Base-by-base conservation (phyloP, 2,888 invertebrate genomes). In the Andrena trimmerana region DNA sequence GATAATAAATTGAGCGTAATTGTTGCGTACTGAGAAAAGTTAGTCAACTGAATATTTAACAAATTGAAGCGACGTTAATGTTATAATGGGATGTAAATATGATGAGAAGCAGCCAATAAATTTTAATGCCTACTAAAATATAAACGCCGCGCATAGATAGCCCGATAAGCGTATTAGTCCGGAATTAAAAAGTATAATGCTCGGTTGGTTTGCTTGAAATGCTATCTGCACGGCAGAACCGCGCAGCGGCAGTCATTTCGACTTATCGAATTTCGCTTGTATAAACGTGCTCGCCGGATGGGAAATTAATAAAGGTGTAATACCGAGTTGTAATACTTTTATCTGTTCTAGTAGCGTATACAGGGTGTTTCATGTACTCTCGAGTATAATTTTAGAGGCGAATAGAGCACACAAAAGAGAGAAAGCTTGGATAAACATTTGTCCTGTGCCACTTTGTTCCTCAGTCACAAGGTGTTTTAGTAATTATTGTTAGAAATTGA, bases 241-340 rank as follows among this genome's bases (percentile, higher is more conserved):
- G 20, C 7, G 29, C 79, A 57, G 6, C 8, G 16, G 54, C 42
- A 42, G 16, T 2, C 57, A 10, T 50, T 69, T 31, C 27, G 24
- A 33, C 27, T 59, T 57, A 59, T 78, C 63, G 16, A 16, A 16
- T 78, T 70, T 57, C 68, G 57, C 42, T 27, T 27, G 48, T 42
- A 65, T 20, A 69, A 79, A 79, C 69, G 16, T n/a, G 57, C 31
- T 59, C 57, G 63, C 31, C 31, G 65, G 13, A 59, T 65, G 65
- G 42, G 33, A 42, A 70, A 70, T 36, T 54, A 33, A 52, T 62
- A 76, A 63, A 52, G 29, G 16, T 52, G 33, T 69, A 31, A 50
- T 20, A 16, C 31, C 36, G 42, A 31, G 42, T 42, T 42, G 16
- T 42, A 16, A 16, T 16, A 42, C 16, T 42, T 42, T 4, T 42